Evolutionary conservation across 2,113 vertebrate genomes (phyloP).

Genomic region (Promerops cafer): DNA sequence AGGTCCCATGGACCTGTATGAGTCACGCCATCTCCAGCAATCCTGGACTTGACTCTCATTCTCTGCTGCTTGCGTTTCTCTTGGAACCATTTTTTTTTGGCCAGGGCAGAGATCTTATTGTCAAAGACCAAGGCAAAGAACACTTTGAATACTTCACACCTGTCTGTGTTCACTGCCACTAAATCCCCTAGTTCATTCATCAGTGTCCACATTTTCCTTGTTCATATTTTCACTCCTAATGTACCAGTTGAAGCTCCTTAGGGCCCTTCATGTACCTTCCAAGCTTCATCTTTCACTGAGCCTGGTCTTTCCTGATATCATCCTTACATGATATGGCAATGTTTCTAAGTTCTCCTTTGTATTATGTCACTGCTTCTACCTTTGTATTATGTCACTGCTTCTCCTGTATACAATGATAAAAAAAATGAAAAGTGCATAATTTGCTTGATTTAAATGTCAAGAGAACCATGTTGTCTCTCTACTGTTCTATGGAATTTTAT

Average conservation of each 20-base stretch:
- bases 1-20: rapidly evolving
- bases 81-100: background rate
- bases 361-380: background rate
- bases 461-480: background rate
- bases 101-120: background rate
- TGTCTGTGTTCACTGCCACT: background rate
- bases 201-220: background rate
- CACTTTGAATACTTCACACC: background rate
- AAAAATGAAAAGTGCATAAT: background rate
- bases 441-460: background rate
- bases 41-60: background rate
- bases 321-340: background rate
- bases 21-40: background rate
- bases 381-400: background rate
- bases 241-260: background rate
- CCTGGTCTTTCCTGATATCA: background rate
- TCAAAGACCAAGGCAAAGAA: background rate
- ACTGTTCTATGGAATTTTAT: background rate
- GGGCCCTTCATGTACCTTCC: background rate
- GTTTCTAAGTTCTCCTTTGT: background rate
- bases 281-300: background rate
- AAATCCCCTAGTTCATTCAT: background rate
- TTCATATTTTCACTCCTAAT: background rate
- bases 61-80: background rate
- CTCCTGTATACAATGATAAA: background rate